Evolutionary conservation across 2,797 vertebrate genomes (phyloP), one percentile per base, ranked within the genome.

Genomic region (Lacerta agilis): DNA sequence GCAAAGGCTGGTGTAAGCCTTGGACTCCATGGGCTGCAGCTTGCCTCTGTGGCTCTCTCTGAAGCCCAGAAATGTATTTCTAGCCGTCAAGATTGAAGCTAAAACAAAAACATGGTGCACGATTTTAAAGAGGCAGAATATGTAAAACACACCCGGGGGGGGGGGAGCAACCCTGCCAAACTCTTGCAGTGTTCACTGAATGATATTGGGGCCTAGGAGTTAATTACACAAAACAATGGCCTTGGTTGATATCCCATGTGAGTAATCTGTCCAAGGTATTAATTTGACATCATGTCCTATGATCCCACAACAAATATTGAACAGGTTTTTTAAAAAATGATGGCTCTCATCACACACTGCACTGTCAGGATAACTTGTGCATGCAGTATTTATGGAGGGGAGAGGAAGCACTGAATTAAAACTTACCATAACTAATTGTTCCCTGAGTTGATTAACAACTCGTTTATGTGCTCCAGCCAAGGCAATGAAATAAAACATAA

Each of bases 401-500:
- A 38, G 79, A 49, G 81, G 81, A 38, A 84, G 1, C 10, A 20
- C 2, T 27, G 15, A n/a, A 55, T 89, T 79, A 77, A 25, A 83
- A 80, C 98, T 97, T 95, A 99, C 99, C 98, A 98, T 96, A 66
- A 79, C 96, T 41, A 99, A 97, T 87, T 99, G 98, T 25, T 99
- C 98, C 91, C 97, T 97, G 33, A 99, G 97, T 84, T 98, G 98
- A 33, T 97, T 92, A 6, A 99, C 97, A 71, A 98, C 98, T 45
- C 89, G 97, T 93, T 98, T 98, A 94, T 99, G 98, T 11, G 98
- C 99, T 94, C 97, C 97, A 11, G 98, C 98, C 80, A 99, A 93
- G 4, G 99, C 99, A 3, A 99, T 98, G 90, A 98, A 95, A 93
- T 99, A 99, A 94, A 99, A 98, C 98, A 99, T 98, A 81, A 98